Base-by-base conservation (phyloP, 2,797 vertebrate genomes). In the Cephalopachus bancanus region DNA sequence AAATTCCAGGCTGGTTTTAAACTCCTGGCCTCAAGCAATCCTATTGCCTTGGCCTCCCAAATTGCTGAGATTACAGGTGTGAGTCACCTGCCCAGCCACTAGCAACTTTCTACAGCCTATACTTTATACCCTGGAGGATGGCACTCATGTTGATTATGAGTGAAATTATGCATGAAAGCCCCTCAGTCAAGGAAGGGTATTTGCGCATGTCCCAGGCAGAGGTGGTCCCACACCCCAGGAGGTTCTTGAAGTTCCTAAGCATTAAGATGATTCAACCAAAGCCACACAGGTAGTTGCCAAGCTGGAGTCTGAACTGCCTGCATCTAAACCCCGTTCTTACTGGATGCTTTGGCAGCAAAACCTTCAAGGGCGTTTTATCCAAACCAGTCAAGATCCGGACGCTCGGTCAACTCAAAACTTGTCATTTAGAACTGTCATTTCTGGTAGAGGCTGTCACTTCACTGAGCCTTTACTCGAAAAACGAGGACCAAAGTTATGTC, bases 61-160 rank as follows among this genome's bases (percentile, higher is more conserved):
- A 44, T 44, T 44, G 44, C 44, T 44, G 44, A 44, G 44, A 44
- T 44, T 44, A 44, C 44, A 44, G 6, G 44, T 44, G 44, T 44
- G 44, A 44, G 44, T 44, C 44, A 44, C 44, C 44, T 44, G 44
- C 44, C 44, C 44, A 44, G 44, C 6, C 44, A 44, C 44, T 44
- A 44, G 37, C 2, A 24, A 60, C 22, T n/a, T 71, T 33, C 55
- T 8, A 3, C 6, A 62, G 22, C 33, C 30, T 16, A 62, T 53
- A 69, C 0, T 53, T 26, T 10, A 44, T 6, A 51, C 4, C 28
- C 57, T 1, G 1, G 17, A 76, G 20, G 28, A 26, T 44, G 5
- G 1, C 19, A 9, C 33, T 22, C 22, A 10, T 5, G 7, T 15
- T 19, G 7, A 12, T 15, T 19, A 6, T 10, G 1, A 10, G 28